Base-by-base conservation (phyloP, 2,113 vertebrate species). In the Mohoua ochrocephala region DNA sequence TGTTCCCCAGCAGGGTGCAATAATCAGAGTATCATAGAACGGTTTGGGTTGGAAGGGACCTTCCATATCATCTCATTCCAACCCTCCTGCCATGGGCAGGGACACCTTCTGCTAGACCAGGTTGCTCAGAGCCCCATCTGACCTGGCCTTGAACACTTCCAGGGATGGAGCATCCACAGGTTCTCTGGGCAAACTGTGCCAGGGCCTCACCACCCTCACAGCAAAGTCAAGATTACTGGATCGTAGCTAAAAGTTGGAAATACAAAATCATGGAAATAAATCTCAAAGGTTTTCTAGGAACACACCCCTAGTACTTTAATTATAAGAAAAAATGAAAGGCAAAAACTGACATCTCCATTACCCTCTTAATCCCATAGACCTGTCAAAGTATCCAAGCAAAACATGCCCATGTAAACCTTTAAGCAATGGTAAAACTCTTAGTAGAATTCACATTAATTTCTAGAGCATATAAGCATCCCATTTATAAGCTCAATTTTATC, bases 71-170 rank as follows among this genome's bases (percentile, higher is more conserved):
- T 11, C 18, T 41, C 42, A 13, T 69, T 69, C 26, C 35, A 90
- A 10, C 12, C 3, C 10, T 9, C 6, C 15, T 35, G 21, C 4
- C 63, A 33, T 4, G 4, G 35, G 14, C 26, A 61, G 12, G 26
- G n/a, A 61, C 30, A 49, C 12, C 12, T 47, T 30, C 20, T 3
- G 1, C 63, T 14, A 4, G 0, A 1, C 6, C 30, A 54, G 6
- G 8, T 0, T 49, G 71, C 54, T 63, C 71, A 23, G 10, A 42
- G 26, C 54, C 4, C 22, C 30, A 33, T 61, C 54, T 22, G 56
- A 0, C 21, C 61, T 31, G 24, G 30, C 11, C 47, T 49, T 31
- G 30, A 1, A 9, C 49, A 56, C 26, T 80, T 18, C 26, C 49
- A 70, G 31, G 15, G 21, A 13, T 28, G 22, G 10, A 4, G 31